Percentiles rank a stretch among this genome's conserved stretches.
These are phyloP conservation scores for Zapus hudsonius DNA, from an alignment of 2,113 vertebrate species.

Conservation along the genomic window DNA sequence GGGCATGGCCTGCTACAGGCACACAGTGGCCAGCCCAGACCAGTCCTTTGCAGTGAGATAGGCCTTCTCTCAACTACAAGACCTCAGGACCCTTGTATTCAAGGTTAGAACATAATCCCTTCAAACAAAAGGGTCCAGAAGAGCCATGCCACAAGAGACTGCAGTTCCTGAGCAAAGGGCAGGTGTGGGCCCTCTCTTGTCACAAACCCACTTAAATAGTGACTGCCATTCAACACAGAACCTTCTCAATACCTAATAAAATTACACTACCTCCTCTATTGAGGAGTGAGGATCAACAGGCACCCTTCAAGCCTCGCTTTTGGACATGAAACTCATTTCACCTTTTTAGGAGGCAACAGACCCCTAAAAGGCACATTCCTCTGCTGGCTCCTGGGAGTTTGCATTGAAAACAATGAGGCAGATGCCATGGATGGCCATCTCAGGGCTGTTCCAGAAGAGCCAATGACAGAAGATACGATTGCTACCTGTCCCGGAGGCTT, in stretches of 20 bases:
- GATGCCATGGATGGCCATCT: background rate
- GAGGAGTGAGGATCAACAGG: rapidly evolving
- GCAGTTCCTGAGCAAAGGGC: background rate
- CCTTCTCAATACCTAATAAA: background rate
- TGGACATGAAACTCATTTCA: background rate
- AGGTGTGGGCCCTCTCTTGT: background rate
- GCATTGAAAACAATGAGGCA: background rate
- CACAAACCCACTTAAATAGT: background rate
- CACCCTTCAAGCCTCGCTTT: background rate
- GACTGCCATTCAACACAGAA: background rate
- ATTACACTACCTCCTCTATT: background rate
- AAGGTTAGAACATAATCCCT: background rate
- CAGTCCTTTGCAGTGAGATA: background rate
- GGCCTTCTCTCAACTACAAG: background rate
- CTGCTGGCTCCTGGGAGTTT: background rate
- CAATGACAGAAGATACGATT: background rate
- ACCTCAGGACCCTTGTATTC: background rate
- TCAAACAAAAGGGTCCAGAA: background rate
- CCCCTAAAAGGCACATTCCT: background rate
- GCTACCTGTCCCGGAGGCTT: background rate
- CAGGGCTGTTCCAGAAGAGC: background rate
- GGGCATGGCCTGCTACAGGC: background rate
- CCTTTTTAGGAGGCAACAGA: background rate
- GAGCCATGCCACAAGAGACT: background rate
- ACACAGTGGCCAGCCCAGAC: background rate